Evolutionary conservation across 2,888 invertebrate genomes (phyloP), one percentile per base, ranked within the genome.

Genomic region (Torymus auratus): DNA sequence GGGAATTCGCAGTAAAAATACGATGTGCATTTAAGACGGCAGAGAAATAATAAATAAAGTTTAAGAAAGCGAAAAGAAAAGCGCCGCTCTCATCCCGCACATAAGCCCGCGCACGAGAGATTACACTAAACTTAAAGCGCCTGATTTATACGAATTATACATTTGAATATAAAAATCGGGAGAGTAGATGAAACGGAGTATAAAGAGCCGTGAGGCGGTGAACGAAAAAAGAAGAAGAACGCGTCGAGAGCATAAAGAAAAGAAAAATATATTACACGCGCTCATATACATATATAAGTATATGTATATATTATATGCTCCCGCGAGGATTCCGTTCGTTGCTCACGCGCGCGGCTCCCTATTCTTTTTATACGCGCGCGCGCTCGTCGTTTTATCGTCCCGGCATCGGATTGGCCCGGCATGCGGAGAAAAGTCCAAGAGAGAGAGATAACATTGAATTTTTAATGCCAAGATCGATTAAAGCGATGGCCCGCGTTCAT

Each of bases 271-370:
- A 41, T 41, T 41, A 41, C 41, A 41, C 41, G 41, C 41, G 41
- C 7, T 41, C 41, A 7, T 10, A 7, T 28, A 28, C 7, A 7
- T 5, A 7, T 41, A 41, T 41, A 41, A 41, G 41, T 41, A 41
- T 41, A 41, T 41, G 7, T 41, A 41, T 41, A 41, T 28, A 28
- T 28, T n/a, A 28, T 41, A 41, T 41, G 70, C 55, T 78, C 78
- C 72, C 78, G 53, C 58, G 78, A 78, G 78, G 53, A 82, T 82
- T 82, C 64, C 68, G 64, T 64, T 17, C 81, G 62, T 73, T 76
- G 72, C 60, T 73, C 67, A 58, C 61, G 14, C 65, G 5, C 58
- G 56, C 60, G 23, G n/a, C 69, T 73, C 62, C 60, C 53, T 67
- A 73, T 73, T 77, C 58, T 77, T 81, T 76, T 77, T 73, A 81